These are phyloP conservation scores for Apostichopus parvimensis DNA, from an alignment of 35 echinoderm and acorn worm genomes.

Conservation along the genomic window DNA sequence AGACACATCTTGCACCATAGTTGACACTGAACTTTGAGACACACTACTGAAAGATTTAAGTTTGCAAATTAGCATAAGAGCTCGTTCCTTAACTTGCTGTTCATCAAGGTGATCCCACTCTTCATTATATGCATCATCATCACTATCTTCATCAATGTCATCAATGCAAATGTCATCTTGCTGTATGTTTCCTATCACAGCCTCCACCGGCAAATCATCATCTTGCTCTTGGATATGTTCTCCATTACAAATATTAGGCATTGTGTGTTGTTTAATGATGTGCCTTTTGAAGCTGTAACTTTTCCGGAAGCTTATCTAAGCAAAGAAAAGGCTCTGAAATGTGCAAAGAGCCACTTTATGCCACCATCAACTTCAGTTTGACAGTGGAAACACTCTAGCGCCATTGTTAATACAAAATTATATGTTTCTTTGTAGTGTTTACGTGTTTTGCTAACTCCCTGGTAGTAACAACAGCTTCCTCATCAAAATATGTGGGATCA, in stretches of 20 bases:
- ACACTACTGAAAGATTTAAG: conserved; percentile 44
- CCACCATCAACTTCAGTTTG: no score
- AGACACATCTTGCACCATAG: conserved; percentile 14
- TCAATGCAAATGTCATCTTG: background rate
- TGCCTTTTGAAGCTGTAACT: background rate
- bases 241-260: no score
- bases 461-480: no score
- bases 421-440: no score
- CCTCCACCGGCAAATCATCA: background rate
- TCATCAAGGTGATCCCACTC: conserved; percentile 15
- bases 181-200: background rate
- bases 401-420: no score
- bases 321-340: no score
- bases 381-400: no score
- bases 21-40: conserved; percentile 18
- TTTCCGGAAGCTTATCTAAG: background rate
- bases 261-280: conserved; percentile 1
- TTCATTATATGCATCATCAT: background rate
- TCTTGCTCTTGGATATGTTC: background rate
- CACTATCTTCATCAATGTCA: background rate
- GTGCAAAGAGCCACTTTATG: no score
- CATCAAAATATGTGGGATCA: no score
- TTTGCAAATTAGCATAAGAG: conserved; percentile 14
- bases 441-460: no score
- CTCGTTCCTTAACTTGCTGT: conserved; percentile 28